Base-by-base conservation (phyloP, 2,888 invertebrate genomes). In the Heteromurus nitidus region DNA sequence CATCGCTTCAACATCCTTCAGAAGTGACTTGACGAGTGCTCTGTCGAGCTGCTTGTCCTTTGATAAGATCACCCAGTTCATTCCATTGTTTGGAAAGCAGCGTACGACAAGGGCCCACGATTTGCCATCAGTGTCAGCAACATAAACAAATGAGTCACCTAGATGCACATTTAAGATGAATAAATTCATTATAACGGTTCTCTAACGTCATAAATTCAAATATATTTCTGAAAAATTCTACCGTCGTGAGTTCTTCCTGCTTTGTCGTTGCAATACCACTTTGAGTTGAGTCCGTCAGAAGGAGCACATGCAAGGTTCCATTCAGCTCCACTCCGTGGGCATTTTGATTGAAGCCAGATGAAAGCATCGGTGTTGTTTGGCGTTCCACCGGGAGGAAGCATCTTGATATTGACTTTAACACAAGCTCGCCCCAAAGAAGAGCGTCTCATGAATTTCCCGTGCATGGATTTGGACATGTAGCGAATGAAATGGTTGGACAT, bases 1-100 rank as follows among this genome's bases (percentile, higher is more conserved):
- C 44, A 84, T 60, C 3, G 3, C 7, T 42, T 84, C 77, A 24
- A 84, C 80, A 65, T 84, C 58, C 16, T 42, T 9, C 5, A 84
- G 30, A 30, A 84, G 74, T 2, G 77, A 58, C 55, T 84, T 84
- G 3, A 84, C 84, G 3, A 84, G 20, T 9, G 28, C 53, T 9
- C 16, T 20, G 13, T 82, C 74, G 20, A 84, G 58, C 22, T 28
- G 28, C 62, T 84, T 84, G 16, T 68, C 77, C 53, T 84, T 84
- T 0, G 84, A 84, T 13, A 84, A 75, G 26, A 84, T 84, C 3
- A 83, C 84, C 81, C 81, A 84, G 42, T 75, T 79, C 72, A 81
- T 79, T 47, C 82, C 82, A 36, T 72, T 74, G 42, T 69, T 70
- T 13, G 81, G 81, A 64, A 79, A 81, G 79, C 84, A 84, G 9